Conservation (phyloP, 2,113 vertebrate genomes). For the Lycaon pictus region DNA sequence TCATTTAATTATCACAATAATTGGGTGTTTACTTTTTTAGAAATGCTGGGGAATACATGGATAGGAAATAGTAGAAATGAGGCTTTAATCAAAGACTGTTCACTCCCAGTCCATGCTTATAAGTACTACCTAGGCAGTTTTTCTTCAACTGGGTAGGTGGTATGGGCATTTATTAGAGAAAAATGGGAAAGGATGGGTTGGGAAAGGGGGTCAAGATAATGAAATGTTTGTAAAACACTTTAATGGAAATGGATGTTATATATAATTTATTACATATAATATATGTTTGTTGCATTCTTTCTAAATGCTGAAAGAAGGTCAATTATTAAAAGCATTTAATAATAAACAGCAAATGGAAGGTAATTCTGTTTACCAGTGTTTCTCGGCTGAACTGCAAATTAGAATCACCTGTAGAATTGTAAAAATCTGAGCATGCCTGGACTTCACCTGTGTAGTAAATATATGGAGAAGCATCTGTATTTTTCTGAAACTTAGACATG, state of each 20-base stretch:
- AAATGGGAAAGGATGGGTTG: not conserved
- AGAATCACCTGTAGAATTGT: not conserved
- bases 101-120: not conserved
- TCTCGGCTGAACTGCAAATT: not conserved
- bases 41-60: not conserved
- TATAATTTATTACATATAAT: not conserved
- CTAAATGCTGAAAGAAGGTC: not conserved
- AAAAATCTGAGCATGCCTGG: not conserved
- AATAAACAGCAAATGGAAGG: not conserved
- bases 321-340: not conserved
- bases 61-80: not conserved
- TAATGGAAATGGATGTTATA: not conserved
- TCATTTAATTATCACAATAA: not conserved
- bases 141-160: not conserved
- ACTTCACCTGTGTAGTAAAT: not conserved
- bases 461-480: not conserved
- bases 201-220: not conserved
- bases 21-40: not conserved
- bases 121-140: not conserved
- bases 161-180: not conserved
- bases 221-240: not conserved
- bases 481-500: conserved; percentile 2
- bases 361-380: not conserved
- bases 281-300: too few species aligned
- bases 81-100: not conserved